Base-by-base conservation (phyloP, 2,113 vertebrate species). In the Bubalus kerabau region DNA sequence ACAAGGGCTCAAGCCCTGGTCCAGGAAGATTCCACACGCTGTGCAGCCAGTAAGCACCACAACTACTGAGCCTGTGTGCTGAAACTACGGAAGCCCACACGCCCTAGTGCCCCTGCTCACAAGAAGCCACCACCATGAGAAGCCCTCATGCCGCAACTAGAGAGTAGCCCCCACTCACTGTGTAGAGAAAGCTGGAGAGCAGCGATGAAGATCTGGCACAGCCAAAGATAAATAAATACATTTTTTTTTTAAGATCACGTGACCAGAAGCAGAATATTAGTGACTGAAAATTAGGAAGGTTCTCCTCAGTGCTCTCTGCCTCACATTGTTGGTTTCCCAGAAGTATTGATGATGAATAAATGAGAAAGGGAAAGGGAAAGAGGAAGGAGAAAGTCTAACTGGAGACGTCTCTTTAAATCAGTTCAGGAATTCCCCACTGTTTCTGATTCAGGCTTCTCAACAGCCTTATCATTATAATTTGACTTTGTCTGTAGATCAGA, bases 151-250 rank as follows among this genome's bases (percentile, higher is more conserved):
- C n/a, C 36, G 10, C 19, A 71, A 3, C 2, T 3, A 40, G n/a
- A 67, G 16, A 23, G 67, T 2, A 10, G 5, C 5, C 19, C n/a
- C 67, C n/a, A 12, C n/a, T 6, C 0, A 0, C 67, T 71, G 67
- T 40, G 67, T 11, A 71, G 19, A 40, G 67, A 71, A 40, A 71
- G 19, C n/a, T 12, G 9, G 5, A 71, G 67, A 23, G 19, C n/a
- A 40, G n/a, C 0, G 10, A 71, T 6, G 19, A 23, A 40, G n/a
- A 71, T 40, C 67, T 0, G 1, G 67, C 67, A 36, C 10, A 71
- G 67, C 10, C n/a, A 23, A 71, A 40, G n/a, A 12, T 40, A 40
- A 71, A 71, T 40, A 71, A 71, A 71, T 36, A 71, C n/a, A 21
- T 67, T 11, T 36, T 19, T 21, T 21, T 67, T 36, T 21, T 2